Percentiles rank a stretch among this genome's conserved stretches.
These are phyloP conservation scores for Dinoponera quadriceps DNA, from an alignment of 1,140 invertebrate genomes.

Conservation along the genomic window DNA sequence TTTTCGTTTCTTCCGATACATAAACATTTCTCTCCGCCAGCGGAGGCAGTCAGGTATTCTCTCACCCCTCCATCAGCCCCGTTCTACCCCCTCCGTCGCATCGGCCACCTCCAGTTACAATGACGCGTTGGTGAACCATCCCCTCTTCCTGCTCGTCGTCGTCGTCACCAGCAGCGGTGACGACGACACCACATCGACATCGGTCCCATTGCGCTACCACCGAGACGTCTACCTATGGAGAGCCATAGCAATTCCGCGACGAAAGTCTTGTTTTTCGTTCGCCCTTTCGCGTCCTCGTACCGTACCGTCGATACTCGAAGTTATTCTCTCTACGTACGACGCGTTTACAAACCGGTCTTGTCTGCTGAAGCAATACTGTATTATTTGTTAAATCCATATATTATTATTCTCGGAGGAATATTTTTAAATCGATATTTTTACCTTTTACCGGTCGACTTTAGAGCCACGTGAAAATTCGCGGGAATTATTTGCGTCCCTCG, in stretches of 20 bases:
- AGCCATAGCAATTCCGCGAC: slow-evolving; percentile 48
- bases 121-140: slow-evolving; percentile 54
- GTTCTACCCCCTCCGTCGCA: slow-evolving; percentile 31
- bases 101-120: slow-evolving; percentile 54
- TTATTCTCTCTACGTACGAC: slow-evolving; percentile 24
- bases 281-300: neutral
- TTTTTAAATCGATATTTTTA: too few species aligned
- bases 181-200: slow-evolving; percentile 40
- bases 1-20: slow-evolving; percentile 77
- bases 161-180: slow-evolving; percentile 3
- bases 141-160: slow-evolving; percentile 32
- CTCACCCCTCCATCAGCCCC: slow-evolving; percentile 28
- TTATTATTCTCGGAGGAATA: too few species aligned
- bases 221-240: slow-evolving; percentile 40
- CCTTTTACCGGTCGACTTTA: too few species aligned
- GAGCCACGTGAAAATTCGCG: too few species aligned
- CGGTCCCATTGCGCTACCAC: slow-evolving; percentile 27
- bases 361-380: too few species aligned
- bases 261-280: slow-evolving; percentile 24
- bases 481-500: too few species aligned
- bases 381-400: too few species aligned
- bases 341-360: neutral
- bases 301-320: slow-evolving; percentile 9
- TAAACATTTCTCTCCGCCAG: slow-evolving; percentile 75
- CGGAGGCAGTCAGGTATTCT: slow-evolving; percentile 55